Conservation (phyloP, 2,888 invertebrate genomes). For the Plagiodera versicolora region DNA sequence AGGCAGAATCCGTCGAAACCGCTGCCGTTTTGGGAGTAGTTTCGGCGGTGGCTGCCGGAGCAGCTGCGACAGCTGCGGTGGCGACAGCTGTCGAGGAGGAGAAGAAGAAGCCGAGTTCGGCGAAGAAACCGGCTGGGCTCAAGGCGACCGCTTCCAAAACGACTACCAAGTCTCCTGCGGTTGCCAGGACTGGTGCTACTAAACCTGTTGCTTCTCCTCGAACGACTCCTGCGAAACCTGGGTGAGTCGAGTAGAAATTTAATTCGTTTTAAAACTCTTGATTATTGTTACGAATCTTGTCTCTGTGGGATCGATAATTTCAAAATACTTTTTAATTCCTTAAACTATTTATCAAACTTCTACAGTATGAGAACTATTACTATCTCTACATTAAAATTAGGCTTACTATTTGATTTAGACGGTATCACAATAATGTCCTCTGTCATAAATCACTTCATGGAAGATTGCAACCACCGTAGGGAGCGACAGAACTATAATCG, state of each 20-base stretch:
- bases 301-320: no score
- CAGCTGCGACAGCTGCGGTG: constrained; percentile 17
- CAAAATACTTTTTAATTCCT: no score
- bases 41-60: constrained; percentile 13
- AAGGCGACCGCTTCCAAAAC: background rate
- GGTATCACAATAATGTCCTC: no score
- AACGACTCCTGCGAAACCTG: constrained; percentile 26
- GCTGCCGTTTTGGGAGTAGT: constrained; percentile 17
- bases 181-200: constrained; percentile 17
- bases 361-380: no score
- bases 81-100: constrained; percentile 26
- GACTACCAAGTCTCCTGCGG: background rate
- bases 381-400: no score
- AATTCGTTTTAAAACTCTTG: no score
- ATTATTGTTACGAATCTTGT: no score
- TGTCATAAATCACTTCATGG: no score
- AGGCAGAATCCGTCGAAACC: constrained; percentile 16
- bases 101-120: constrained; percentile 30
- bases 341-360: no score
- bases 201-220: constrained; percentile 15
- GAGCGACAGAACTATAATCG: no score
- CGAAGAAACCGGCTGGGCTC: constrained; percentile 22
- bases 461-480: no score
- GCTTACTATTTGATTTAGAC: no score
- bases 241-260: constrained; percentile 20